phyloP scores from a whole-genome alignment of 2,888 invertebrate genomes.

The Sinelater perroti region DNA sequence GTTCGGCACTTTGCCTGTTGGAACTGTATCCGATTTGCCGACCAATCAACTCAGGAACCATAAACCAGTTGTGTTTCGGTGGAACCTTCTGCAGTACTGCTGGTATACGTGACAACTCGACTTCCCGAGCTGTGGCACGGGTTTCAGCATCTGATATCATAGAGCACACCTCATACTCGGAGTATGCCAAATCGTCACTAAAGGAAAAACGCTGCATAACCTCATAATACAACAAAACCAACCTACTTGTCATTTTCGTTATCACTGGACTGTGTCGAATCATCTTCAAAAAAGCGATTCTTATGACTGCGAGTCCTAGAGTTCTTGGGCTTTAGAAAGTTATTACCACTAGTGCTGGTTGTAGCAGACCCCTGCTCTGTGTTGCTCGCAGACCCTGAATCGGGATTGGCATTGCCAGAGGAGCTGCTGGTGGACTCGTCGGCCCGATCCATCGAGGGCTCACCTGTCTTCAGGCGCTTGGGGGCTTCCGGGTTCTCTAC shows the following conservation, averaged over 20 bases:
- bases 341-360: conserved; percentile 28
- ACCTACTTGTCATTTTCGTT: conserved; percentile 32
- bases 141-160: conserved; percentile 35
- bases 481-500: conserved; percentile 38
- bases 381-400: conserved; percentile 21
- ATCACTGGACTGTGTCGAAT: conserved; percentile 35
- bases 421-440: conserved; percentile 38
- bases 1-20: conserved; percentile 61
- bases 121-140: conserved; percentile 37
- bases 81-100: conserved; percentile 67
- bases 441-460: conserved; percentile 38
- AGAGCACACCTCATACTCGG: conserved; percentile 25
- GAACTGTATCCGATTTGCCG: conserved; percentile 69
- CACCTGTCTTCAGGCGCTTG: conserved; percentile 53
- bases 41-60: conserved; percentile 70
- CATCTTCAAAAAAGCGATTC: conserved; percentile 40
- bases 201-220: not conserved
- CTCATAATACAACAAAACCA: not conserved
- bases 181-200: conserved; percentile 11
- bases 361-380: conserved; percentile 45
- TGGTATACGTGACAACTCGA: too few relatives aligned
- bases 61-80: conserved; percentile 74
- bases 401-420: conserved; percentile 9
- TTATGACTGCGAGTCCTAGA: conserved; percentile 50
- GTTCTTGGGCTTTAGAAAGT: conserved; percentile 45